These are phyloP conservation scores for Calameuta pallipes DNA, from an alignment of 2,888 invertebrate genomes.

Conservation along the genomic window DNA sequence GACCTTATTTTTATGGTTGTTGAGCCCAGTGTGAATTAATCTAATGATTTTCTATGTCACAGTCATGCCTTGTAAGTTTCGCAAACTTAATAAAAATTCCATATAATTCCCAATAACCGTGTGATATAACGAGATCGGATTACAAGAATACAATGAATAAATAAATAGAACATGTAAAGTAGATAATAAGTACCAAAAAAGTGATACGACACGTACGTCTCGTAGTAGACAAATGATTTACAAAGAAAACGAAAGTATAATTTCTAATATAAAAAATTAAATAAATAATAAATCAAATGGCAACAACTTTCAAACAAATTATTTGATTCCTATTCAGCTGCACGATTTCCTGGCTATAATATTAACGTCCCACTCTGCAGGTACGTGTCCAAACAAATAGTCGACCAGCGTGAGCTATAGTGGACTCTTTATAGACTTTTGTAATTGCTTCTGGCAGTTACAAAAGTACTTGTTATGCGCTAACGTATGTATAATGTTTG, in stretches of 20 bases:
- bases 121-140: not conserved
- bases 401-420: not conserved
- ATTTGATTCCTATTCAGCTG: not conserved
- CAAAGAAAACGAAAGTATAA: not conserved
- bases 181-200: not conserved
- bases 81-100: not conserved
- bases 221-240: not conserved
- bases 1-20: not conserved
- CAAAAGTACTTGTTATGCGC: not conserved
- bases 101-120: not conserved
- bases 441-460: not conserved
- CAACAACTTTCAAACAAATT: not conserved
- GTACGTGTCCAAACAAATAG: not conserved
- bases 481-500: not conserved
- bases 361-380: not conserved
- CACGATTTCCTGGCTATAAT: not conserved
- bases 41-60: not conserved
- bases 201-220: not conserved
- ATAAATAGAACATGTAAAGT: no score
- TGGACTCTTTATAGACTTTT: conserved; percentile 8
- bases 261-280: not conserved
- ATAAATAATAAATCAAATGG: not conserved
- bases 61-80: not conserved
- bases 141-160: no score
- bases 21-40: not conserved